Evolutionary conservation across 2,888 invertebrate species (phyloP).

Genomic region (Xylophagus ater): DNA sequence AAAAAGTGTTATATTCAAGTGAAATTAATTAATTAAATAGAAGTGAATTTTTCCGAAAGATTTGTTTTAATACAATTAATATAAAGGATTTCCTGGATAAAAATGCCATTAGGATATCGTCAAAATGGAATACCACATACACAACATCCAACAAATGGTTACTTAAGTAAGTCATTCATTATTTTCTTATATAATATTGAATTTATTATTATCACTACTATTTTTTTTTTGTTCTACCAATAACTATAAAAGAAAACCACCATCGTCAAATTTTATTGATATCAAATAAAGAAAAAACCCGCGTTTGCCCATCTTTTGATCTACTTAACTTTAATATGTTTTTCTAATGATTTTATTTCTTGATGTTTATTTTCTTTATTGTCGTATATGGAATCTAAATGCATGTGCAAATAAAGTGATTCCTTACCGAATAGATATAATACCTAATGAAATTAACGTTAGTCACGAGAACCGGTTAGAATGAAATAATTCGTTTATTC

Average conservation of each 20-base stretch:
- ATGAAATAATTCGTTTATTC: neutral
- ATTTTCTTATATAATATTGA: neutral
- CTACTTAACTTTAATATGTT: neutral
- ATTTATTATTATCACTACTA: too few species aligned
- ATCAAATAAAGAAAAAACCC: too few species aligned
- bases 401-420: conserved; percentile 7
- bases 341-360: neutral
- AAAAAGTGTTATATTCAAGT: too few species aligned
- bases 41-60: too few species aligned
- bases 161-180: conserved; percentile 14
- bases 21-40: too few species aligned
- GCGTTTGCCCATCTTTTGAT: neutral
- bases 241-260: too few species aligned
- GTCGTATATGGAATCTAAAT: neutral
- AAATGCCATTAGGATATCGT: conserved; percentile 14
- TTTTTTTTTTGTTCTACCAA: too few species aligned
- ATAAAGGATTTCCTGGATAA: neutral
- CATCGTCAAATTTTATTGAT: too few species aligned
- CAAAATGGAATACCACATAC: conserved; percentile 17
- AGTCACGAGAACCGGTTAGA: conserved; percentile 12
- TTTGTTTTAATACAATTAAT: too few species aligned
- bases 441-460: conserved; percentile 12
- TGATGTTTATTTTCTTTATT: neutral
- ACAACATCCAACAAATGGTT: conserved; percentile 12
- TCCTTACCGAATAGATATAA: neutral